Base-by-base conservation (phyloP, 2,888 invertebrate genomes). In the Drosophila gaucha region DNA sequence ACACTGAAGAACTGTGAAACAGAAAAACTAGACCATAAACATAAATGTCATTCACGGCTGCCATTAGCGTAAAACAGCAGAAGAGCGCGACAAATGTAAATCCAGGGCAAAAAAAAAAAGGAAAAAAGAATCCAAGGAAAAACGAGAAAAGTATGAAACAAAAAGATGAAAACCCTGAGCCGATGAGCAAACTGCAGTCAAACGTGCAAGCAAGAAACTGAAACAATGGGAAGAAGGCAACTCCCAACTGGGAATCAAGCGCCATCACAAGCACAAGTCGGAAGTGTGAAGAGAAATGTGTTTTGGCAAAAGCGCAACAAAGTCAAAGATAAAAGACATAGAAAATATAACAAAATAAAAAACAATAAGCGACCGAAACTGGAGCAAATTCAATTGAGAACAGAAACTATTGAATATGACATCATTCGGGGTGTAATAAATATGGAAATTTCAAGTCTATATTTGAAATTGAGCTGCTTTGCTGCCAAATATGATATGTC, bases 21-120 rank as follows among this genome's bases (percentile, higher is more conserved):
- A 41, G 38, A 70, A 72, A 80, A 84, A 78, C 51, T 85, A 82
- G 82, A 82, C 69, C 74, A 77, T 60, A 67, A 76, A 71, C 80
- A 84, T 84, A 76, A 86, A 75, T 82, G 82, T 72, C 87, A 80
- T 86, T 80, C 80, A 83, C 54, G 74, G 65, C 65, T 74, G 80
- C 80, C 84, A 86, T 86, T 86, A 86, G 72, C 65, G 83, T 51
- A 26, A 46, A 69, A 54, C 50, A 54, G 36, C 63, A 67, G 59
- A 66, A 55, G 31, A 70, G 30, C 33, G 59, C 64, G 51, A 65
- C 71, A 59, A 74, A 77, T 54, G 65, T 64, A 67, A 74, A 80
- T 74, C 57, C 78, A 85, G 85, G 85, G 71, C 82, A 80, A 63
- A 55, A 62, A 46, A 18, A 66, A 56, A 50, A 16, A 12, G 6